These are phyloP conservation scores for Parazoanthus darwini DNA, from an alignment of 92 coral and sea anemone genomes.

Conservation along the genomic window DNA sequence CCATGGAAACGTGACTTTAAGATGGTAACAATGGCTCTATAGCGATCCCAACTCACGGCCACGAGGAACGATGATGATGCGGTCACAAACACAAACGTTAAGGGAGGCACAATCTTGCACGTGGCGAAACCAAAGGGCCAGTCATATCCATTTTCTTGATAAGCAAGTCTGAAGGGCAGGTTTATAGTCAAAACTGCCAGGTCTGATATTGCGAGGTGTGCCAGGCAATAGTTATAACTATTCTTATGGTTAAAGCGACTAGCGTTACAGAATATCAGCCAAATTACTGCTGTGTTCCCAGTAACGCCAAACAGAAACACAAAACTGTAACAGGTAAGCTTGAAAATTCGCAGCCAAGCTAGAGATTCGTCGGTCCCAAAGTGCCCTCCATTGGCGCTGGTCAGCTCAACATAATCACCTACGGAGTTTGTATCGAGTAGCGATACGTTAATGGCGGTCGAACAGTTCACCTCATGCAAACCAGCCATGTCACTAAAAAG, in stretches of 20 bases:
- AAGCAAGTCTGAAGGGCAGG: slow-evolving; percentile 56
- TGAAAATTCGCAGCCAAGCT: slow-evolving; percentile 48
- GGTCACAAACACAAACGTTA: slow-evolving; percentile 54
- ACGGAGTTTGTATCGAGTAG: too few species aligned
- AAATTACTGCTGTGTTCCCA: slow-evolving; percentile 52
- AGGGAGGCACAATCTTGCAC: slow-evolving; percentile 56
- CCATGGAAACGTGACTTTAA: slow-evolving; percentile 37
- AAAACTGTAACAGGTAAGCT: slow-evolving; percentile 48
- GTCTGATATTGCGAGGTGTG: slow-evolving; percentile 54
- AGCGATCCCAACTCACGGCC: slow-evolving; percentile 55
- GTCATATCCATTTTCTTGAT: slow-evolving; percentile 55
- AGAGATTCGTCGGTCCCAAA: slow-evolving; percentile 21
- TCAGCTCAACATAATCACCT: too few species aligned
- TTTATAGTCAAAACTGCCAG: slow-evolving; percentile 53
- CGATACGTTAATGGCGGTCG: too few species aligned
- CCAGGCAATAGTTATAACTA: slow-evolving; percentile 48
- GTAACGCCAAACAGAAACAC: slow-evolving; percentile 47
- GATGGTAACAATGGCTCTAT: slow-evolving; percentile 53
- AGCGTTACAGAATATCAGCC: slow-evolving; percentile 40
- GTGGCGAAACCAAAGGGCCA: slow-evolving; percentile 61
- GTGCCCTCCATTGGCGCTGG: neutral
- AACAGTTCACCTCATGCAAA: too few species aligned
- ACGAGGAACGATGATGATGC: slow-evolving; percentile 51
- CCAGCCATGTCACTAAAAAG: too few species aligned
- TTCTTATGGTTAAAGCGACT: slow-evolving; percentile 39